Conservation (phyloP, 2,797 vertebrate genomes). For the Cyclura pinguis region DNA sequence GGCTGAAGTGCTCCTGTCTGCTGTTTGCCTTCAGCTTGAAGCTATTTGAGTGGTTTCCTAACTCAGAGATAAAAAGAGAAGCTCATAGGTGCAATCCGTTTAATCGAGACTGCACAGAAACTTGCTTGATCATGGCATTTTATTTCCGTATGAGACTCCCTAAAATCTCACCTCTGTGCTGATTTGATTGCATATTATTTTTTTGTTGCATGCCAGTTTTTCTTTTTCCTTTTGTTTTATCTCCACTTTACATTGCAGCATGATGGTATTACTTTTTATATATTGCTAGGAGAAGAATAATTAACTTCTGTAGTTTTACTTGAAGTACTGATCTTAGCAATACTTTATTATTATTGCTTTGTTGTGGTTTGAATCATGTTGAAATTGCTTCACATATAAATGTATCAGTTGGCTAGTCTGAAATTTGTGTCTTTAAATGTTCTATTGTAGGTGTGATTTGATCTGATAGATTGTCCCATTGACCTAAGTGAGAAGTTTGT, state of each 20-base stretch:
- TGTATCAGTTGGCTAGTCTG: constrained; percentile 16
- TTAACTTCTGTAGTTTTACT: constrained; percentile 29
- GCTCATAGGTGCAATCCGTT: constrained; percentile 80
- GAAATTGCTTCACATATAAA: constrained; percentile 24
- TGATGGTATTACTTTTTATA: constrained; percentile 47
- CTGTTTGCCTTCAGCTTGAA: constrained; percentile 85
- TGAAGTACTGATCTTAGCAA: not conserved
- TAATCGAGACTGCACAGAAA: constrained; percentile 70
- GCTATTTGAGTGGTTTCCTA: constrained; percentile 84
- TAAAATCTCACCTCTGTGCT: constrained; percentile 57
- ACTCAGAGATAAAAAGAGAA: constrained; percentile 87
- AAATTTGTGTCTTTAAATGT: not conserved
- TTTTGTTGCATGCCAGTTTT: constrained; percentile 29
- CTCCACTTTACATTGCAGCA: constrained; percentile 42
- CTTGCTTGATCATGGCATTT: constrained; percentile 68
- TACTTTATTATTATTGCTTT: not conserved
- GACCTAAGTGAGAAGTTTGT: not conserved
- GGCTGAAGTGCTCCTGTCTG: constrained; percentile 85
- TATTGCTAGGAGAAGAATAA: not conserved
- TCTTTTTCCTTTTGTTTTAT: constrained; percentile 52
- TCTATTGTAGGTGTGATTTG: constrained; percentile 50
- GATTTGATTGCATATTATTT: not conserved
- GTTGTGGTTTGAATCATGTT: not conserved
- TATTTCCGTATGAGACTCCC: constrained; percentile 57
- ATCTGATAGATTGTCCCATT: not conserved